Percentiles rank a stretch among this genome's conserved stretches.
These are phyloP conservation scores for Liposcelis brunnea DNA, from an alignment of 2,888 invertebrate species.

Conservation along the genomic window DNA sequence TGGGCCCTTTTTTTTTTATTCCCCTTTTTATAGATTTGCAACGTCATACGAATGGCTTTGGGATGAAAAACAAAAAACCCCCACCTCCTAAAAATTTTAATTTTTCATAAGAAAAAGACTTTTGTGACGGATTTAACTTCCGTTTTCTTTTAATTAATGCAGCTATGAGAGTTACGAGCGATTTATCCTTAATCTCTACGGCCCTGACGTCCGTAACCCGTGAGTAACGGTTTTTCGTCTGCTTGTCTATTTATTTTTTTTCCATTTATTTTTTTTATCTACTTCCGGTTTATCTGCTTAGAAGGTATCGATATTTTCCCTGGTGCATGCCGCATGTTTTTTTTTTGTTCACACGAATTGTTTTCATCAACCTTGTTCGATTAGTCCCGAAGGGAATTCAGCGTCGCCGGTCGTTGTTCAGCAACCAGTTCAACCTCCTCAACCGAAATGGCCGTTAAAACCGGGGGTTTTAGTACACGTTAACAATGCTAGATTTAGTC, in stretches of 20 bases:
- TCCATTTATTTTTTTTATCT: not conserved
- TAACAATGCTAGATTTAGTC: constrained; percentile 37
- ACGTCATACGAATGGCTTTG: no score
- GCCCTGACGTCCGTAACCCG: constrained; percentile 20
- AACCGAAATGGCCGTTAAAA: constrained; percentile 66
- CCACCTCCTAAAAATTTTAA: no score
- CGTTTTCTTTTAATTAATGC: constrained; percentile 11
- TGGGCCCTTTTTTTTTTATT: no score
- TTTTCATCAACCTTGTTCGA: constrained; percentile 5
- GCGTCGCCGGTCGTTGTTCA: constrained; percentile 9
- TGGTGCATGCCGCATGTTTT: not conserved
- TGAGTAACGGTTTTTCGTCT: constrained; percentile 16
- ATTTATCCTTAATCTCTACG: constrained; percentile 20
- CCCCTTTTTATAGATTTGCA: no score
- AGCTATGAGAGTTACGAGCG: constrained; percentile 22
- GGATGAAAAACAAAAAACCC: no score
- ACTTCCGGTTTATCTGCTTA: no score
- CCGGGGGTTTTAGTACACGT: constrained; percentile 79
- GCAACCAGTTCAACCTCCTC: constrained; percentile 14
- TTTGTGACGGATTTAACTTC: no score
- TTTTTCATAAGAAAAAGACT: no score
- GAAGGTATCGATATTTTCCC: not conserved
- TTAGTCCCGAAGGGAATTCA: constrained; percentile 16
- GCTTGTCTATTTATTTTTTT: not conserved
- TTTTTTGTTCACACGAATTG: not conserved